Conservation (phyloP, 2,113 vertebrate genomes). For the Antigone vipio region DNA sequence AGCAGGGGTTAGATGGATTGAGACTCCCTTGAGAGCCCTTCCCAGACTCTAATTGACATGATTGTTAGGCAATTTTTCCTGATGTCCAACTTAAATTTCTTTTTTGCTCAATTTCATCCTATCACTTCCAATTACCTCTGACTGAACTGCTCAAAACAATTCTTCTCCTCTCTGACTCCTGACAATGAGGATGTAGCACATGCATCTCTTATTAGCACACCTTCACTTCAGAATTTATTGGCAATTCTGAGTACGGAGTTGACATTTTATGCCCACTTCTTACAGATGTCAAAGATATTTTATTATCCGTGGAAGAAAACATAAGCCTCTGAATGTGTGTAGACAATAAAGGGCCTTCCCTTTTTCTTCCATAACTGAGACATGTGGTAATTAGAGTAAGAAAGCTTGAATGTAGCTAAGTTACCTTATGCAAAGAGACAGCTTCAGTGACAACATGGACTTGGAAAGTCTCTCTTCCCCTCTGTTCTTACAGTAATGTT, state of each 20-base stretch:
- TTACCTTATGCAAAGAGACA: background rate
- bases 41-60: constrained; percentile 43
- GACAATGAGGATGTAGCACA: background rate
- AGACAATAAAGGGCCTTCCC: background rate
- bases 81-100: constrained; percentile 22
- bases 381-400: background rate
- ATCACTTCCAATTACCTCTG: constrained; percentile 35
- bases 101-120: constrained; percentile 53
- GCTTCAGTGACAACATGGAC: background rate
- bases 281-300: background rate
- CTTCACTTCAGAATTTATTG: background rate
- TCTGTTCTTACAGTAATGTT: background rate
- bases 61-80: constrained; percentile 37
- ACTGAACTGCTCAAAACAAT: constrained; percentile 40
- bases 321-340: background rate
- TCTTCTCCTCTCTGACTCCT: background rate
- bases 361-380: background rate
- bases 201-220: background rate
- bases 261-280: background rate
- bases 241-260: background rate
- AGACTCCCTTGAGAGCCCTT: constrained; percentile 22
- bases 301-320: background rate
- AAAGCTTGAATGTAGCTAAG: background rate
- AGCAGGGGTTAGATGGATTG: constrained; percentile 13
- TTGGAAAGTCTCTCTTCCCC: background rate